Conservation (phyloP, 1,140 invertebrate species). For the Drosophila prosaltans region DNA sequence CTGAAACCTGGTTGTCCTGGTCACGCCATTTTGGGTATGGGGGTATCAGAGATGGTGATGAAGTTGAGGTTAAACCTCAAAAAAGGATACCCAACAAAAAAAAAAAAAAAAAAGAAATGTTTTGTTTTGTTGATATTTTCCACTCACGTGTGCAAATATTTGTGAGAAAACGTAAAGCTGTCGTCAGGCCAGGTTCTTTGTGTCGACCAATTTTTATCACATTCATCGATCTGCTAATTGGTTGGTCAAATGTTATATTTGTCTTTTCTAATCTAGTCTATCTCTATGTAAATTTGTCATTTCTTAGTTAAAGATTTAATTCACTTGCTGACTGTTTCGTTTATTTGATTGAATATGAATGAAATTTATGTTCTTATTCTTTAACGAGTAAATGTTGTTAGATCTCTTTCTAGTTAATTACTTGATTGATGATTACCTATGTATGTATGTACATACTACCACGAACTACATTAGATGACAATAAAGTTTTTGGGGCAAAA, state of each 20-base stretch:
- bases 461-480: conserved; percentile 31
- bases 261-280: background rate
- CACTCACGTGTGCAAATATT: conserved; percentile 54
- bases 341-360: background rate
- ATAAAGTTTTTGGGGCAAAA: conserved; percentile 65
- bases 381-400: conserved; percentile 3
- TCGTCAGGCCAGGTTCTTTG: conserved; percentile 4
- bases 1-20: conserved; percentile 40
- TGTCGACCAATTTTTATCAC: conserved; percentile 24
- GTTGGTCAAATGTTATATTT: conserved; percentile 41
- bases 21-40: conserved; percentile 32
- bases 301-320: conserved; percentile 21
- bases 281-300: conserved; percentile 37
- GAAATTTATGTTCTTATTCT: too few species aligned
- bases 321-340: conserved; percentile 32
- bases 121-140: conserved; percentile 25
- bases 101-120: background rate
- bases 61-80: conserved; percentile 7
- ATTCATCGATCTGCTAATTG: conserved; percentile 45
- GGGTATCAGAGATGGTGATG: background rate
- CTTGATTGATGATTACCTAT: background rate
- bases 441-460: background rate
- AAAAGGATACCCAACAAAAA: conserved; percentile 18
- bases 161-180: conserved; percentile 31
- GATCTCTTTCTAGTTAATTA: background rate